These are phyloP conservation scores for Alligator sinensis DNA, from an alignment of 2,113 vertebrate species.

Conservation along the genomic window DNA sequence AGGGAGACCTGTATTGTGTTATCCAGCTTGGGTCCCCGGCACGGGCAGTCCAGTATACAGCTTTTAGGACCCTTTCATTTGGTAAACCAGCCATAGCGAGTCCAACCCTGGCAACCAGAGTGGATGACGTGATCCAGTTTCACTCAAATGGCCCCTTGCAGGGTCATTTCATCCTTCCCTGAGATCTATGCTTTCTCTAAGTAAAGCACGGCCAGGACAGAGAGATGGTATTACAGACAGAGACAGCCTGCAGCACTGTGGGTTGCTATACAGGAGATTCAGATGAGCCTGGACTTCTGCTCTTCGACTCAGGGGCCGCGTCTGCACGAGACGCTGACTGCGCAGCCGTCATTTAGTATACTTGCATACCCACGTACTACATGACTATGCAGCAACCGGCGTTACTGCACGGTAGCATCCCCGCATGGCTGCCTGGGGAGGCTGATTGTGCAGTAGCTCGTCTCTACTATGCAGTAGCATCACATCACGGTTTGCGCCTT, in stretches of 20 bases:
- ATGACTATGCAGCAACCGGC: too few species aligned
- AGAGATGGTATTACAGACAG: neutral
- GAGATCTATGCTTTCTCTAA: neutral
- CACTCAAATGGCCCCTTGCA: neutral
- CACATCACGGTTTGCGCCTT: too few species aligned
- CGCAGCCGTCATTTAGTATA: too few species aligned
- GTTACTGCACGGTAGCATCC: too few species aligned
- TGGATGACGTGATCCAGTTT: accelerated
- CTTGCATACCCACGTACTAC: too few species aligned
- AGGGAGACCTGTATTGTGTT: neutral
- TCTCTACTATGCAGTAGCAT: too few species aligned
- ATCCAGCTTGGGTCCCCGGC: neutral
- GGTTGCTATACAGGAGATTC: neutral
- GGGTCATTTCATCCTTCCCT: accelerated
- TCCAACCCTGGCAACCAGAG: neutral
- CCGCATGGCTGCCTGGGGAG: too few species aligned
- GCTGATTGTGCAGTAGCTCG: too few species aligned
- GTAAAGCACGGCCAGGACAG: neutral
- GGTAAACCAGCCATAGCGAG: neutral
- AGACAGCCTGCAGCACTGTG: neutral
- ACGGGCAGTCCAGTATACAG: neutral
- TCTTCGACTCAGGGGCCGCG: neutral
- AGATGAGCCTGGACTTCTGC: neutral
- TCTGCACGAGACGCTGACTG: too few species aligned
- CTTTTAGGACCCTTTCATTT: neutral